phyloP scores from a whole-genome alignment of 2,113 vertebrate species.

The Anoura caudifer region DNA sequence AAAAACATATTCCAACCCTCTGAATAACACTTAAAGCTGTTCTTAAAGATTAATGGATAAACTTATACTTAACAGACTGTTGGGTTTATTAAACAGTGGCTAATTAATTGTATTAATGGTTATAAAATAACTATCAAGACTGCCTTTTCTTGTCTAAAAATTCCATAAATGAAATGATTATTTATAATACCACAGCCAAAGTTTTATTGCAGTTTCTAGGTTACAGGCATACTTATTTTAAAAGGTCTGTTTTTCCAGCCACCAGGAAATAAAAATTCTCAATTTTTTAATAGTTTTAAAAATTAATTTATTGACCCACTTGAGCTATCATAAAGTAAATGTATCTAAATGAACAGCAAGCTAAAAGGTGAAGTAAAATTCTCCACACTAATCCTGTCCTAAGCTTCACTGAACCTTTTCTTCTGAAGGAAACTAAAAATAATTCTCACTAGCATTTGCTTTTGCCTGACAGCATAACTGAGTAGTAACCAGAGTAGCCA shows the following conservation, averaged over 20 bases:
- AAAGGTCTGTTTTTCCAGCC: conserved; percentile 12
- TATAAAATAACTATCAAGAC: conserved; percentile 24
- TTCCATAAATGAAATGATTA: conserved; percentile 20
- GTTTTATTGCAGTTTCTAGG: background rate
- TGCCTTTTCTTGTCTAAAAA: conserved; percentile 20
- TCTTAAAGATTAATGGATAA: conserved; percentile 42
- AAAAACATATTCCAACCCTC: conserved; percentile 35
- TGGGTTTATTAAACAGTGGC: conserved; percentile 12
- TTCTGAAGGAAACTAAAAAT: conserved; percentile 51
- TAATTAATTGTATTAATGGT: conserved; percentile 26
- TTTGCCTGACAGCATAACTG: conserved; percentile 45
- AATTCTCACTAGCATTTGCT: conserved; percentile 46
- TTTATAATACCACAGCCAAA: background rate
- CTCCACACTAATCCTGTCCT: background rate
- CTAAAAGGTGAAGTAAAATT: conserved; percentile 31
- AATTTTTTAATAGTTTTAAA: conserved; percentile 37
- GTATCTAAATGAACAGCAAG: background rate
- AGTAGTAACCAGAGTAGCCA: conserved; percentile 39
- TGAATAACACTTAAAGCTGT: conserved; percentile 33
- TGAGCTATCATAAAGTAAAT: background rate
- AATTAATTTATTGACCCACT: conserved; percentile 14
- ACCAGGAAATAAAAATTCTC: conserved; percentile 23
- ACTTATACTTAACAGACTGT: background rate
- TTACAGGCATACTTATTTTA: background rate
- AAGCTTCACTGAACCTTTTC: conserved; percentile 32